Conservation (phyloP, 2,797 vertebrate species). For the Natrix natrix region DNA sequence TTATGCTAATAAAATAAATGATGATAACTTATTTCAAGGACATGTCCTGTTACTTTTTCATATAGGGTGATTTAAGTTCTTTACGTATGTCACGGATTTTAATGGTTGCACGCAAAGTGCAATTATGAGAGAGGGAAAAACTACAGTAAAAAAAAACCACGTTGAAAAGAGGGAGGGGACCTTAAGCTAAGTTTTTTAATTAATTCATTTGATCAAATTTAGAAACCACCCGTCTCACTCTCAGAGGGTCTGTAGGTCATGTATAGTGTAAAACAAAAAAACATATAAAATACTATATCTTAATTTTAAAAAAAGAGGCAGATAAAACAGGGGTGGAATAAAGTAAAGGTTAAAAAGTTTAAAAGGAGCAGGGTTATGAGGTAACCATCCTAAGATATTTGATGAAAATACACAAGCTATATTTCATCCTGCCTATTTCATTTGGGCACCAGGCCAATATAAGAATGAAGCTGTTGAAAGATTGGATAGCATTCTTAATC, state of each 20-base stretch:
- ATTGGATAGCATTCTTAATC: constrained; percentile 37
- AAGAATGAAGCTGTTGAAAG: constrained; percentile 34
- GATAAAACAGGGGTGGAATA: background rate
- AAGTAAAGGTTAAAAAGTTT: background rate
- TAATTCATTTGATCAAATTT: background rate
- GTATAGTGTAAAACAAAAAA: background rate
- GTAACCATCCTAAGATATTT: constrained; percentile 42
- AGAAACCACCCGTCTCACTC: background rate
- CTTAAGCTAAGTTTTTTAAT: constrained; percentile 29
- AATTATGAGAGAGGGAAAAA: constrained; percentile 33
- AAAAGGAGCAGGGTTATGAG: constrained; percentile 43
- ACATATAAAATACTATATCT: background rate
- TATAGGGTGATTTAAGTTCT: constrained; percentile 65
- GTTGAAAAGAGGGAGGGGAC: constrained; percentile 41
- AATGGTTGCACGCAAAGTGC: constrained; percentile 56
- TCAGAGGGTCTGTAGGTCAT: background rate
- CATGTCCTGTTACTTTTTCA: constrained; percentile 46
- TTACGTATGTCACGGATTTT: constrained; percentile 62
- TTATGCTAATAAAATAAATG: constrained; percentile 35
- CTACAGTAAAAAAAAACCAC: constrained; percentile 47
- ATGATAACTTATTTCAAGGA: constrained; percentile 36
- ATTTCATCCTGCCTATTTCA: constrained; percentile 33
- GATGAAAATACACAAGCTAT: constrained; percentile 39
- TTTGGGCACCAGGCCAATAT: constrained; percentile 46
- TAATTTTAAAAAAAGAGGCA: background rate